Conservation (phyloP, 2,113 vertebrate genomes). For the Mirza zaza region DNA sequence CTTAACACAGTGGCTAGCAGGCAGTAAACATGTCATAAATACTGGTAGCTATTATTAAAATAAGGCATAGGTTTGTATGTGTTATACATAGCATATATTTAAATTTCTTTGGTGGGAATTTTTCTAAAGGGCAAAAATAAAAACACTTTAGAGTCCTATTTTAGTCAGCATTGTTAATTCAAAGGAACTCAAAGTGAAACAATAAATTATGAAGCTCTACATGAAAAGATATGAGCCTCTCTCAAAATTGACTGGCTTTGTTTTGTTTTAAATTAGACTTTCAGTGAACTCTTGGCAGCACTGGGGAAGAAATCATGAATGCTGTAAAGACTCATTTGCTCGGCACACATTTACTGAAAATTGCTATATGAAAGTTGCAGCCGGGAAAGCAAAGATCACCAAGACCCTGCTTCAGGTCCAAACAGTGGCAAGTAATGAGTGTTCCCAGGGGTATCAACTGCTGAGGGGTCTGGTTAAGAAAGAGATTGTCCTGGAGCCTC, state of each 20-base stretch:
- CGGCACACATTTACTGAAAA: conserved; percentile 24
- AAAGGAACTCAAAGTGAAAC: conserved; percentile 64
- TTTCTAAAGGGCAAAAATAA: conserved; percentile 4
- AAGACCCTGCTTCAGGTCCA: not conserved
- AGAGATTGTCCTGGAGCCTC: conserved; percentile 10
- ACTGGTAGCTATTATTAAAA: not conserved
- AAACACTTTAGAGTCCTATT: conserved; percentile 53
- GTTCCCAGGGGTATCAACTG: not conserved
- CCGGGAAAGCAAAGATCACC: not conserved
- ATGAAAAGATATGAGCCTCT: conserved; percentile 53
- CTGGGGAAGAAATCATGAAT: not conserved
- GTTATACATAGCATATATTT: not conserved
- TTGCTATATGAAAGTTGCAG: not conserved
- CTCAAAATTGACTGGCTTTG: conserved; percentile 45
- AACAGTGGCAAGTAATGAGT: not conserved
- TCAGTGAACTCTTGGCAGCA: conserved; percentile 60
- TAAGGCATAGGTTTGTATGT: not conserved
- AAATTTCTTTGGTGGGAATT: conserved; percentile 43
- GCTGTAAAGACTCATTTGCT: not conserved
- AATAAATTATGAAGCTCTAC: conserved; percentile 56
- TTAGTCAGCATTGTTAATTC: conserved; percentile 67
- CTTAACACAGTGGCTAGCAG: not conserved
- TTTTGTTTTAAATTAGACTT: conserved; percentile 67
- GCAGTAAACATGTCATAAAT: not conserved
- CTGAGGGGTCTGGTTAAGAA: not conserved